Percentiles rank a stretch among this genome's conserved stretches.
Evolutionary conservation across 2,888 invertebrate species (phyloP).

Genomic region (Ferdinandea cuprea): DNA sequence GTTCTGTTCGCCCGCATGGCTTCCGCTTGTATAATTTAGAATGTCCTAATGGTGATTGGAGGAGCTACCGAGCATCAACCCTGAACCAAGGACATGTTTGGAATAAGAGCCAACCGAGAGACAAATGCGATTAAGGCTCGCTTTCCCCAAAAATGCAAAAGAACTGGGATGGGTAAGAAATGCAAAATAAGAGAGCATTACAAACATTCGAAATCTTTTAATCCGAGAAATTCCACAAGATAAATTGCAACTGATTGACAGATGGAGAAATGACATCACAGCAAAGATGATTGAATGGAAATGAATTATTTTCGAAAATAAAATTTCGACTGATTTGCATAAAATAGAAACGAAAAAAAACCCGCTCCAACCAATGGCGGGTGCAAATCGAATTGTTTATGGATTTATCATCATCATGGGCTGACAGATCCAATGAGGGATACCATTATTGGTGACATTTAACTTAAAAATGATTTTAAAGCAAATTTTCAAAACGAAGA

Average conservation of each 20-base stretch:
- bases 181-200: slow-evolving; percentile 18
- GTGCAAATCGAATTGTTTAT: background rate
- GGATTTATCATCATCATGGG: slow-evolving; percentile 28
- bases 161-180: background rate
- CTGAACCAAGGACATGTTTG: slow-evolving; percentile 47
- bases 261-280: slow-evolving; percentile 9
- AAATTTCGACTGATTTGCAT: slow-evolving; percentile 19
- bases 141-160: background rate
- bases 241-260: slow-evolving; percentile 53
- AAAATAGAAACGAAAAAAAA: slow-evolving; percentile 4
- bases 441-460: no score
- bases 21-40: slow-evolving; percentile 48
- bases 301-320: slow-evolving; percentile 19
- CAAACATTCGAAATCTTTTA: slow-evolving; percentile 10
- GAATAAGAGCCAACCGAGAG: slow-evolving; percentile 39
- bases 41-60: slow-evolving; percentile 49
- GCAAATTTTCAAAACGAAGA: no score
- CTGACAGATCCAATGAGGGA: slow-evolving; percentile 1
- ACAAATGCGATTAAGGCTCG: slow-evolving; percentile 44
- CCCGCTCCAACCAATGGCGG: background rate
- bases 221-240: slow-evolving; percentile 15
- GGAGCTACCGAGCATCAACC: slow-evolving; percentile 27
- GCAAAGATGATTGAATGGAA: slow-evolving; percentile 44
- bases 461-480: no score
- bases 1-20: background rate